Evolutionary conservation across 2,797 vertebrate species (phyloP), one percentile per base, ranked within the genome.

Genomic region (Eutrigla gurnardus): DNA sequence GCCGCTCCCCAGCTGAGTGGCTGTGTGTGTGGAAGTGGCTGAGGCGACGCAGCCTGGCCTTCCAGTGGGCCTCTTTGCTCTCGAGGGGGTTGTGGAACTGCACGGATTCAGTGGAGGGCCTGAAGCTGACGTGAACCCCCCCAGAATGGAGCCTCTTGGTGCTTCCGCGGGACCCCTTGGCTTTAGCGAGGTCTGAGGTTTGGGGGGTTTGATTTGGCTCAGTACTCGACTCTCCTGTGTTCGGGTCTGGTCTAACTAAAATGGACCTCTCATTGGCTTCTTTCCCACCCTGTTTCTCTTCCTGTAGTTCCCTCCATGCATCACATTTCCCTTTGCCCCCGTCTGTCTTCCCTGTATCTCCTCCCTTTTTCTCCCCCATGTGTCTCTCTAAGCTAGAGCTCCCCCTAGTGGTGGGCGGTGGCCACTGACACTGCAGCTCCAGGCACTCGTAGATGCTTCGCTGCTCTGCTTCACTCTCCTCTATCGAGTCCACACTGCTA

Each of bases 71-170:
- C 91, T 99, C 98, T 93, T 98, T 99, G 86, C 90, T 97, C 87
- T 99, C 98, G 65, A 98, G 93, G 73, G 97, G 98, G 88, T 98
- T 99, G 91, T 98, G 97, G 93, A 99, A 99, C 73, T 97, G 98
- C 84, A 99, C 96, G 0, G 97, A 99, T 82, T 99, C 98, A 7
- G 98, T 99, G 55, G 97, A 97, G 50, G 98, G 98, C 14, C 96
- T 96, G 90, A 99, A 99, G 82, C 97, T 98, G 87, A 99, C 98
- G 49, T 99, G 97, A 82, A 98, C 96, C 0, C 94, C 95, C 8
- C 92, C 88, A 3, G 91, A 83, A 70, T 96, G 96, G 59, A 94
- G 94, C 78, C 96, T 98, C 87, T 96, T 97, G 88, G 89, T 80
- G 14, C 86, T 91, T 68, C 93, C 92, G 78, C 95, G 96, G 82